These are phyloP conservation scores for Brotula barbata DNA, from an alignment of 2,797 vertebrate species.

Conservation along the genomic window DNA sequence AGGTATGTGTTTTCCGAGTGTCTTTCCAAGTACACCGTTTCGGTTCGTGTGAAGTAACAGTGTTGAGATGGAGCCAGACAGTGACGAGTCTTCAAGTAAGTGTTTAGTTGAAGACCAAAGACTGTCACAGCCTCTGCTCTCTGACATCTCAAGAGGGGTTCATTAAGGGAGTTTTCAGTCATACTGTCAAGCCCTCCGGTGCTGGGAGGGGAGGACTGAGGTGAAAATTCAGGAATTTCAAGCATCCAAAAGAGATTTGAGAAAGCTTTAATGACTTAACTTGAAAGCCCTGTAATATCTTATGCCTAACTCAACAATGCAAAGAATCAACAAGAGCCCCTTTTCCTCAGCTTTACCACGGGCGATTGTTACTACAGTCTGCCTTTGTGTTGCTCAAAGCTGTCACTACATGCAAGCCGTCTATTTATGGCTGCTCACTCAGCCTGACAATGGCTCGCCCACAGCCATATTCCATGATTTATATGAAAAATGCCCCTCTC, in stretches of 20 bases:
- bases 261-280: slow-evolving; percentile 22
- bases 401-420: slow-evolving; percentile 63
- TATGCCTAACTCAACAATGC: slow-evolving; percentile 44
- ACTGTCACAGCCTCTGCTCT: slow-evolving; percentile 18
- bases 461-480: slow-evolving; percentile 74
- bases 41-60: slow-evolving; percentile 43
- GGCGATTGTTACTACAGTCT: slow-evolving; percentile 55
- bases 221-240: slow-evolving; percentile 24
- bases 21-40: slow-evolving; percentile 35
- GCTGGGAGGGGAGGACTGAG: slow-evolving; percentile 17
- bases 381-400: slow-evolving; percentile 71
- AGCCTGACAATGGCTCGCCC: slow-evolving; percentile 58
- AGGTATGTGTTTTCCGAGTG: too few relatives aligned
- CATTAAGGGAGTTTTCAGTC: slow-evolving; percentile 26
- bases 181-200: slow-evolving; percentile 16
- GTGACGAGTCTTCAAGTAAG: slow-evolving; percentile 29
- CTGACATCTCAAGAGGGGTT: slow-evolving; percentile 30
- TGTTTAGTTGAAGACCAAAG: slow-evolving; percentile 36
- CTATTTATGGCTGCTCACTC: slow-evolving; percentile 69
- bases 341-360: slow-evolving; percentile 41
- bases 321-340: slow-evolving; percentile 49
- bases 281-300: slow-evolving; percentile 42
- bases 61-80: slow-evolving; percentile 32
- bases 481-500: slow-evolving; percentile 73
- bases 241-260: slow-evolving; percentile 19